phyloP scores from a whole-genome alignment of 2,888 invertebrate species.

The Blera fallax region DNA sequence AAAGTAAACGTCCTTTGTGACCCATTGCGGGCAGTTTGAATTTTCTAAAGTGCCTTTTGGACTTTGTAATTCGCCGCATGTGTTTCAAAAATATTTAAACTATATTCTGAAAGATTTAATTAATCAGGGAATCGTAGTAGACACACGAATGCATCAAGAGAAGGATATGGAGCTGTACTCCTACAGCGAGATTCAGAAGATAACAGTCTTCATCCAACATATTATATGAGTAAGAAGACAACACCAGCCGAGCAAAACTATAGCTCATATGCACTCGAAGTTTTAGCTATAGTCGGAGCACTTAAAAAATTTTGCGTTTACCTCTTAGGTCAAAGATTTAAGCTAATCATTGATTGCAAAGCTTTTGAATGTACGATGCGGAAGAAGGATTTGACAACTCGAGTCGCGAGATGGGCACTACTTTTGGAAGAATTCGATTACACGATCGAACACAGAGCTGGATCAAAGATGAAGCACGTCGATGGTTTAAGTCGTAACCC shows the following conservation, averaged over 20 bases:
- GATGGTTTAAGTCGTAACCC: too few species aligned
- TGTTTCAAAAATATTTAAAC: slow-evolving; percentile 1
- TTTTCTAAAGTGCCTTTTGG: not conserved
- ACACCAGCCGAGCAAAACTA: not conserved
- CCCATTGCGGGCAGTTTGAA: slow-evolving; percentile 2
- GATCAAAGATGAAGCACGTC: too few species aligned
- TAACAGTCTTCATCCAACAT: not conserved
- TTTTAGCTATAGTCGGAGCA: not conserved
- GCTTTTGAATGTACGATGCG: too few species aligned
- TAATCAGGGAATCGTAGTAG: not conserved
- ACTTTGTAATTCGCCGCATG: not conserved
- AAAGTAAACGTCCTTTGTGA: not conserved
- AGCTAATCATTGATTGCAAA: not conserved
- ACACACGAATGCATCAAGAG: not conserved
- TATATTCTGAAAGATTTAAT: not conserved
- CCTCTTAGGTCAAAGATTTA: not conserved
- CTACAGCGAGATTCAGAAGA: not conserved
- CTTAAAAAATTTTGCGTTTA: not conserved
- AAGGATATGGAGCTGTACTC: not conserved
- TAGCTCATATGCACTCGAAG: slow-evolving; percentile 2
- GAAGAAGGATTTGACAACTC: too few species aligned
- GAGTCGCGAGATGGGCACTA: too few species aligned
- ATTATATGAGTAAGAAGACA: not conserved
- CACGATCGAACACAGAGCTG: too few species aligned
- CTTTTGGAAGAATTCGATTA: too few species aligned